These are phyloP conservation scores for Nettapus auritus DNA, from an alignment of 2,113 vertebrate species.

Conservation along the genomic window DNA sequence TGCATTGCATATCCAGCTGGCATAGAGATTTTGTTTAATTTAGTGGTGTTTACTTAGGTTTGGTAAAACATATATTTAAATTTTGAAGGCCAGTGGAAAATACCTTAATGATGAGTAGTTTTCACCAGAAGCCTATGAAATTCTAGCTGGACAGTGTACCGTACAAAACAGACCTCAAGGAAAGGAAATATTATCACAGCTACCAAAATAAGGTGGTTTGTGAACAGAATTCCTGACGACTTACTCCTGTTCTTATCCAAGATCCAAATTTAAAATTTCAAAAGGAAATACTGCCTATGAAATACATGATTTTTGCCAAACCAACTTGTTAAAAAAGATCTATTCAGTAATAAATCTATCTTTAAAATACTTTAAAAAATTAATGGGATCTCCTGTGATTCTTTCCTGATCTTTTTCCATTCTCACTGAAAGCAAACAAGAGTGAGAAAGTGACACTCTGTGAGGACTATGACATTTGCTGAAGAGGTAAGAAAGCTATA, in stretches of 20 bases:
- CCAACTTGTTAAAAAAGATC: background rate
- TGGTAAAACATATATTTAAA: conserved; percentile 7
- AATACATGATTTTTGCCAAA: background rate
- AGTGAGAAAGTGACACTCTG: background rate
- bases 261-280: background rate
- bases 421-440: background rate
- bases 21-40: background rate
- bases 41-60: conserved; percentile 23
- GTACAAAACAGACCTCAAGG: background rate
- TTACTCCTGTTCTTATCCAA: background rate
- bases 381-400: background rate
- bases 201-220: conserved; percentile 48
- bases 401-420: background rate
- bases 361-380: background rate
- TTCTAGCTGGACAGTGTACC: background rate
- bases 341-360: background rate
- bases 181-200: conserved; percentile 49
- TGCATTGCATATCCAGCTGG: background rate
- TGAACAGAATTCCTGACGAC: background rate
- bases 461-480: background rate
- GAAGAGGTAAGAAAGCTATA: background rate
- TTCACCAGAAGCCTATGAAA: background rate
- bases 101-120: background rate
- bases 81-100: conserved; percentile 32
- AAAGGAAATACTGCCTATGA: background rate